Base-by-base conservation (phyloP, 2,113 vertebrate genomes). In the Lampris incognitus region DNA sequence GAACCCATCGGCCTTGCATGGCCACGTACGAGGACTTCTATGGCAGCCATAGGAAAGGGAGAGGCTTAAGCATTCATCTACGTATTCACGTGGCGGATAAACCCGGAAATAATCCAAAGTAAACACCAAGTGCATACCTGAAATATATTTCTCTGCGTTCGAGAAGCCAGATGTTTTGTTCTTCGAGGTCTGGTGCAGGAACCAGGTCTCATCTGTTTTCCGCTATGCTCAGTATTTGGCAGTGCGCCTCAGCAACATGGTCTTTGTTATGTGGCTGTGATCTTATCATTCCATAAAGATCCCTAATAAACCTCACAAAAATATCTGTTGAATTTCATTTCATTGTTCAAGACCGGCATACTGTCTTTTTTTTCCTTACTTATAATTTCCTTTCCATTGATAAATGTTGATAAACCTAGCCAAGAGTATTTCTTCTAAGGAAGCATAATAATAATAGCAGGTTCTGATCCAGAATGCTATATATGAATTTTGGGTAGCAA, bases 81-180 rank as follows among this genome's bases (percentile, higher is more conserved):
- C 61, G 63, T 78, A 56, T 54, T 40, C 74, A 77, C 57, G 50
- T 6, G 70, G 24, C 39, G 64, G 46, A 72, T 74, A 65, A 77
- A 24, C 80, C 76, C 69, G 69, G 10, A 66, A 64, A 72, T 73
- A 65, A 70, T 76, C 74, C 73, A 76, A 81, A 65, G 63, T 73
- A 81, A 85, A 79, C 72, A 75, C 6, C 0, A n/a, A 1, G 42
- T 50, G 6, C 65, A 80, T 63, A 39, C 55, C 9, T 64, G 44
- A 44, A 57, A 62, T 69, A 63, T 61, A 70, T 76, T 49, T 63
- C 2, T 57, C 52, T 61, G 42, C 71, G 67, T 58, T 38, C 40
- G 48, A 24, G 24, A 46, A 62, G 72, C 48, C 74, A 70, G 62
- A 70, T 69, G 62, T 58, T 54, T 59, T 42, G 24, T 40, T 68